phyloP scores from a whole-genome alignment of 2,113 vertebrate species.

The Misgurnus anguillicaudatus region DNA sequence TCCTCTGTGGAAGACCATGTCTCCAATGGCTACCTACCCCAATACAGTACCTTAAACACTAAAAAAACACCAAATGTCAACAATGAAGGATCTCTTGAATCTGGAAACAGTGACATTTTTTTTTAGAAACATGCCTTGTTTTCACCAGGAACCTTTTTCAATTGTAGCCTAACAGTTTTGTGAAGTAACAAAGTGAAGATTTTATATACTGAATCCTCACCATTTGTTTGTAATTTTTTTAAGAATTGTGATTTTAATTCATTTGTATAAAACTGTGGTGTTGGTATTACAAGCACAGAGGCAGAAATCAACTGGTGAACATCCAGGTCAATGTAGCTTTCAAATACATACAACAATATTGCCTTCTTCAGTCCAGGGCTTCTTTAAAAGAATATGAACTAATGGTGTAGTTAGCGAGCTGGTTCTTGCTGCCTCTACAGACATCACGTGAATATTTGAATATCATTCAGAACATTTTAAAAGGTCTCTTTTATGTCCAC shows the following conservation, averaged over 20 bases:
- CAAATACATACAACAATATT: conserved; percentile 18
- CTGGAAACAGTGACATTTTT: background rate
- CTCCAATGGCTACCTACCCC: conserved; percentile 42
- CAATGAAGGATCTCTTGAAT: conserved; percentile 32
- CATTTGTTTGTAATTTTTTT: conserved; percentile 38
- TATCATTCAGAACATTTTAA: conserved; percentile 43
- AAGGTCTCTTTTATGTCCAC: conserved; percentile 77
- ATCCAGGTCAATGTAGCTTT: conserved; percentile 37
- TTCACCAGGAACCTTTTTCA: conserved; percentile 27
- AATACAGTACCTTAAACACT: conserved; percentile 33
- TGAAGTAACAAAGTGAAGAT: conserved; percentile 39
- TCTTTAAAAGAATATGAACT: conserved; percentile 47
- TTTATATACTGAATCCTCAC: conserved; percentile 24
- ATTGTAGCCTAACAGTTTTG: conserved; percentile 31
- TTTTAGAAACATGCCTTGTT: conserved; percentile 10
- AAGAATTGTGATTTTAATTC: background rate
- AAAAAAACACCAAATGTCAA: conserved; percentile 17
- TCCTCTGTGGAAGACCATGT: conserved; percentile 14
- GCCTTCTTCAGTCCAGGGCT: conserved; percentile 29
- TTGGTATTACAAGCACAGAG: conserved; percentile 35
- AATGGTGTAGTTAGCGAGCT: conserved; percentile 83
- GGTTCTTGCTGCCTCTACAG: conserved; percentile 88
- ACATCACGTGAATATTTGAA: conserved; percentile 54
- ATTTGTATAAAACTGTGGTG: conserved; percentile 19
- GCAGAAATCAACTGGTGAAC: conserved; percentile 34